Percentiles rank a stretch among this genome's conserved stretches.
phyloP scores from a whole-genome alignment of 2,113 vertebrate genomes.

The Zeus faber region DNA sequence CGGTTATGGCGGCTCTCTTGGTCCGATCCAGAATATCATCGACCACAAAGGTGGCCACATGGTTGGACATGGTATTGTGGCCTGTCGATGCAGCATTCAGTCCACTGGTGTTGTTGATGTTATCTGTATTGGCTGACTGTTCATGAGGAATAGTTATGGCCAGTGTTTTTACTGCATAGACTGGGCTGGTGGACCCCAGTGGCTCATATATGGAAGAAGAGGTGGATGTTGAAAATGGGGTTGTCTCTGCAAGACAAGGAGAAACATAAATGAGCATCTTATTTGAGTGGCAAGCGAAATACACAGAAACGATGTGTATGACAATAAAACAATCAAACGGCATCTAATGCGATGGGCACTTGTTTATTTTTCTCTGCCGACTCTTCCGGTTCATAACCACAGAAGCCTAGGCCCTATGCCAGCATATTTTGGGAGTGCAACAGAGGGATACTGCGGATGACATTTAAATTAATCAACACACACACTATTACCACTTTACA shows the following conservation, averaged over 20 bases:
- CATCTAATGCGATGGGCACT: too few relatives aligned
- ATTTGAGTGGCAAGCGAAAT: neutral
- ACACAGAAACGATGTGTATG: neutral
- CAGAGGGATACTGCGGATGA: too few relatives aligned
- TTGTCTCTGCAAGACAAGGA: conserved; percentile 38
- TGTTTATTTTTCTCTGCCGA: too few relatives aligned
- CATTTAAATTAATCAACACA: too few relatives aligned
- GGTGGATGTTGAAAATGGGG: conserved; percentile 13
- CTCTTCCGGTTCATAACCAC: too few relatives aligned
- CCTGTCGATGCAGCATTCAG: neutral
- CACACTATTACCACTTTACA: too few relatives aligned
- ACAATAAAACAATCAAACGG: neutral
- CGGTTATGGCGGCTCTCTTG: neutral
- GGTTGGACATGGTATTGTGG: neutral
- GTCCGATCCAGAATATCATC: conserved; percentile 22
- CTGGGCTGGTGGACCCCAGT: neutral
- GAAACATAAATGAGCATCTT: neutral
- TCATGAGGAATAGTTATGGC: neutral
- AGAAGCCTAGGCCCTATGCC: neutral
- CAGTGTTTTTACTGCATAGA: neutral
- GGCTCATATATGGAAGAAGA: conserved; percentile 25
- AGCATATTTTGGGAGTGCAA: neutral
- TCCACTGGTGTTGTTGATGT: neutral
- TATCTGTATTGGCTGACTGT: neutral
- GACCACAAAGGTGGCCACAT: neutral